Conservation (phyloP, 2,888 invertebrate genomes). For the Caenorhabditis japonica region DNA sequence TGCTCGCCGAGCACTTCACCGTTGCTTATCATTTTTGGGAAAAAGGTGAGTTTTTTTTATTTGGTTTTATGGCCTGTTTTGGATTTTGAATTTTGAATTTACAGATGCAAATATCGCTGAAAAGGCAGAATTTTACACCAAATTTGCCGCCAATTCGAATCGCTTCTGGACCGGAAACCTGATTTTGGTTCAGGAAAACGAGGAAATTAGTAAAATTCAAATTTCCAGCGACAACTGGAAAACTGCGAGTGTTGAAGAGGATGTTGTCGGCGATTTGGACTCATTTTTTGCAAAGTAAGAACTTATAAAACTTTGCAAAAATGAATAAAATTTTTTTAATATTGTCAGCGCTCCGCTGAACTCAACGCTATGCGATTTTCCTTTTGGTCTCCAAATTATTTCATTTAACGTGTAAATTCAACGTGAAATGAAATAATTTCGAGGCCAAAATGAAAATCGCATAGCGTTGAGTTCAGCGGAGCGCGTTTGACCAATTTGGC, state of each 20-base stretch:
- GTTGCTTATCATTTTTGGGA: constrained; percentile 43
- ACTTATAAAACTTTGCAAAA: too few species aligned
- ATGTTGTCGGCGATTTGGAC: not conserved
- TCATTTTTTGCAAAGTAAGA: constrained; percentile 5
- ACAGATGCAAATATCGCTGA: constrained; percentile 23
- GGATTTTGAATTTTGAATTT: constrained; percentile 1
- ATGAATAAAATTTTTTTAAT: too few species aligned
- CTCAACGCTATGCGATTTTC: too few species aligned
- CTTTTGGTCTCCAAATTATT: too few species aligned
- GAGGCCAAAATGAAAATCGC: too few species aligned
- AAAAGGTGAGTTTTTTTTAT: constrained; percentile 20
- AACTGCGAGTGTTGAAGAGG: constrained; percentile 17
- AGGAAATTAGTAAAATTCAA: constrained; percentile 16
- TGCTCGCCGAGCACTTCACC: constrained; percentile 22
- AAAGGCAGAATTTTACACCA: constrained; percentile 31
- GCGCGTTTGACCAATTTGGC: too few species aligned
- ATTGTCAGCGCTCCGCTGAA: too few species aligned
- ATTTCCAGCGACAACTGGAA: constrained; percentile 42
- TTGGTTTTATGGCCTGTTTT: not conserved
- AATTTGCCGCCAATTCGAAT: constrained; percentile 37
- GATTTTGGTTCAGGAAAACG: constrained; percentile 9
- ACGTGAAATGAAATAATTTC: too few species aligned
- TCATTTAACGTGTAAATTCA: too few species aligned
- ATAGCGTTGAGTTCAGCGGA: too few species aligned
- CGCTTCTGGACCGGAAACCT: constrained; percentile 32